Percentiles rank a stretch among this genome's conserved stretches.
Evolutionary conservation across 2,888 invertebrate genomes (phyloP).

Genomic region (Torymus aiolomorphi): DNA sequence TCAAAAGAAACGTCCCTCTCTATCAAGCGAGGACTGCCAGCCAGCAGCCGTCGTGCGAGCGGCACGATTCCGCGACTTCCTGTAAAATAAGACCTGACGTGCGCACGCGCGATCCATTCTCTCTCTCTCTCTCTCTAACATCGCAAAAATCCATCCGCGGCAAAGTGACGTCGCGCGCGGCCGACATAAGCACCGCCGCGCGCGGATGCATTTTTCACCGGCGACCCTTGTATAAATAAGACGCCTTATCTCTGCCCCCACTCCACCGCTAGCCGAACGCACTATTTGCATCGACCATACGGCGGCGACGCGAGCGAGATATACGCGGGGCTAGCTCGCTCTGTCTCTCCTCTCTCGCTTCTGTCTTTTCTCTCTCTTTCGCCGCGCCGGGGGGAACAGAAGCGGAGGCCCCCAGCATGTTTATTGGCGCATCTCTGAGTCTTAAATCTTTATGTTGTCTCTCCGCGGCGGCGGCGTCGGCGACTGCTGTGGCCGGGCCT

Average conservation of each 20-base stretch:
- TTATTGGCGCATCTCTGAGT: conserved; percentile 75
- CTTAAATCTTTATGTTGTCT: conserved; percentile 76
- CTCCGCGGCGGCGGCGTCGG: conserved; percentile 64
- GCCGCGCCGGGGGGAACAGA: conserved; percentile 64
- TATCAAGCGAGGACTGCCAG: too few species aligned
- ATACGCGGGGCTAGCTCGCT: background rate
- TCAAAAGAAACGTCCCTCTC: too few species aligned
- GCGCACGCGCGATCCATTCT: conserved; percentile 19
- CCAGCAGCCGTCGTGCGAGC: background rate
- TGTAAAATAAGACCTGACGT: conserved; percentile 37
- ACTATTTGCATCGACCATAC: conserved; percentile 49
- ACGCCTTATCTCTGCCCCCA: conserved; percentile 40
- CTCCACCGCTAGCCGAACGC: conserved; percentile 19
- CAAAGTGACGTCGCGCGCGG: conserved; percentile 49
- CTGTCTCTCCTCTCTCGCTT: conserved; percentile 12
- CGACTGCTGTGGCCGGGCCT: conserved; percentile 60
- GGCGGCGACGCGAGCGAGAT: background rate
- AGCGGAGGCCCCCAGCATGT: conserved; percentile 73
- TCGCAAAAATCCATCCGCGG: conserved; percentile 17
- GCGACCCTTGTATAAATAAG: conserved; percentile 50
- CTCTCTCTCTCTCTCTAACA: background rate
- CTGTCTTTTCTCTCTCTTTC: conserved; percentile 7
- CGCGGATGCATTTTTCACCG: conserved; percentile 34
- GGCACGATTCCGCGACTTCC: conserved; percentile 5
- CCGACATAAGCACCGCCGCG: conserved; percentile 49